Percentiles rank a stretch among this genome's conserved stretches.
phyloP scores from a whole-genome alignment of 2,797 vertebrate species.

The Coluber constrictor region DNA sequence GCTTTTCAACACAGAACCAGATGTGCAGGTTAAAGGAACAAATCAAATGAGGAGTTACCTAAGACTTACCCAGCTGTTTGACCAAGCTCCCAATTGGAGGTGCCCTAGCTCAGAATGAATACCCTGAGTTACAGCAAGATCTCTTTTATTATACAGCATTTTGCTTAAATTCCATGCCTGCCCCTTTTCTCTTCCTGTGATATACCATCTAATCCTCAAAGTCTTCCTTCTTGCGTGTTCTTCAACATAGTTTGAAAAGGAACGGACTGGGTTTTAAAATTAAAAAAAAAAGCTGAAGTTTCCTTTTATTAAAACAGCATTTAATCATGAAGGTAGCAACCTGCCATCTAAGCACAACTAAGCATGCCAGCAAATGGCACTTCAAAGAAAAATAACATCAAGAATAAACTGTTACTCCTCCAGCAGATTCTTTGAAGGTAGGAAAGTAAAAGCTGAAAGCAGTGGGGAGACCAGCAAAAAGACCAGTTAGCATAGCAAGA shows the following conservation, averaged over 20 bases:
- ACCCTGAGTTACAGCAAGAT: not conserved
- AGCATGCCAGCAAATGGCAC: constrained; percentile 15
- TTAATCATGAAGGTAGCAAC: constrained; percentile 13
- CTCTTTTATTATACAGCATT: not conserved
- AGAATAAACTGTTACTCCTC: constrained; percentile 15
- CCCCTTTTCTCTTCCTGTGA: not conserved
- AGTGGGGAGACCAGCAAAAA: not conserved
- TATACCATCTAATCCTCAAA: not conserved
- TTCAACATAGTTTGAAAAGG: not conserved
- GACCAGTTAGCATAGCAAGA: not conserved
- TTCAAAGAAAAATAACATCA: constrained; percentile 14
- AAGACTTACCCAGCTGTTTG: not conserved
- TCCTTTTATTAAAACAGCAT: constrained; percentile 20
- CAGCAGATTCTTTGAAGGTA: constrained; percentile 20
- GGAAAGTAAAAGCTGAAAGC: constrained; percentile 24
- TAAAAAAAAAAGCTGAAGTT: not conserved
- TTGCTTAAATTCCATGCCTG: not conserved
- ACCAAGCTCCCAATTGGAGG: no score
- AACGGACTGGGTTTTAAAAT: not conserved
- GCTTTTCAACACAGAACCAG: not conserved
- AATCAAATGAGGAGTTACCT: not conserved
- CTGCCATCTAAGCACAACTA: not conserved
- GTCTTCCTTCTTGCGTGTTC: not conserved
- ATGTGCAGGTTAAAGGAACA: not conserved
- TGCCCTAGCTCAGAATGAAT: not conserved